Base-by-base conservation (phyloP, 2,113 vertebrate genomes). In the Tenrec ecaudatus region DNA sequence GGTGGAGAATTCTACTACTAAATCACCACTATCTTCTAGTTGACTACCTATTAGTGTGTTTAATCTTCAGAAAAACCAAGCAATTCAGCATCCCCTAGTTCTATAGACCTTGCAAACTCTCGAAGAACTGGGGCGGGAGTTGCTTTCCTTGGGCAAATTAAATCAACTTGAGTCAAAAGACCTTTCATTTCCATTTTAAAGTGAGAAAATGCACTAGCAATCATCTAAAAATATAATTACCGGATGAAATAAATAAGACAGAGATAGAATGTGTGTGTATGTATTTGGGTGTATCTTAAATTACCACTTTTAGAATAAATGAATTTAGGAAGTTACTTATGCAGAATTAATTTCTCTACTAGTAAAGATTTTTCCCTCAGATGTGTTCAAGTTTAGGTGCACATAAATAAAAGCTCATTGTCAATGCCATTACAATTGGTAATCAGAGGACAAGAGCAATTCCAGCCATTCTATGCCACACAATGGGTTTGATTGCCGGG, bases 211-310 rank as follows among this genome's bases (percentile, higher is more conserved):
- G 73, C 40, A 85, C 86, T 82, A 97, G 14, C 64, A 95, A 69
- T 91, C 57, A 96, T 94, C n/a, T 89, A 89, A 93, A 97, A 96
- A 93, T 92, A n/a, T 93, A 93, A 96, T 80, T 82, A 93, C 62
- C 94, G 29, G n/a, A 83, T 86, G 66, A 79, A 90, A 77, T 92
- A 43, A 64, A 91, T 84, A 94, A 94, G 96, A 57, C 14, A 93
- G 38, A 19, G 60, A 22, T 62, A 93, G 36, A 75, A 86, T 95
- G 12, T 36, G 4, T 69, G 19, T 66, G 12, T 62, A 6, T 69
- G 36, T 83, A 19, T 76, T 57, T 83, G 43, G 19, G 8, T 92
- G 9, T 66, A 81, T 96, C 87, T 82, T 82, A 89, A 95, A 89
- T 11, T 69, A 88, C 82, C 27, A 1, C 19, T 8, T 93, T 82